A percentile compares a stretch with the other conserved stretches of the same genome.
Conservation (phyloP, 1,140 invertebrate species). For the Leptopilina boulardi region DNA sequence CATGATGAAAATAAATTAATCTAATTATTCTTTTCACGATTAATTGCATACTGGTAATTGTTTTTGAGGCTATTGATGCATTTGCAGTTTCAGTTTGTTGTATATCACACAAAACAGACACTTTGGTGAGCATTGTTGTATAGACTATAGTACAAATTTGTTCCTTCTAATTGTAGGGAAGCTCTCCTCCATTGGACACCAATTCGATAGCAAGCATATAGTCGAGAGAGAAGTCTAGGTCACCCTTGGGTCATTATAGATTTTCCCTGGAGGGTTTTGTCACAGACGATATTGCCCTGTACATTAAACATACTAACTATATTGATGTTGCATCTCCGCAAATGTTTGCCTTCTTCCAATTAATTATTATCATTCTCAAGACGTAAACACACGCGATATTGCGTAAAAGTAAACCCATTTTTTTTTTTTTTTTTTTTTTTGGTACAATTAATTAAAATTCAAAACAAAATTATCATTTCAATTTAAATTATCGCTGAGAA, state of each 20-base stretch:
- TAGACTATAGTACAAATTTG: slow-evolving; percentile 18
- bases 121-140: slow-evolving; percentile 15
- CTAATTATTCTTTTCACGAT: neutral
- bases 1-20: neutral
- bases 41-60: neutral
- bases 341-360: slow-evolving; percentile 3
- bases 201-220: neutral
- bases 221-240: slow-evolving; percentile 8
- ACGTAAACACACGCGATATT: neutral
- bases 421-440: too few species aligned
- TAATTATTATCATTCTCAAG: neutral
- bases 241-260: slow-evolving; percentile 4
- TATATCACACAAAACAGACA: neutral
- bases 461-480: too few species aligned
- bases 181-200: neutral
- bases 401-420: too few species aligned
- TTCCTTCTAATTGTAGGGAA: slow-evolving; percentile 30
- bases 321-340: slow-evolving; percentile 1
- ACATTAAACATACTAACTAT: neutral
- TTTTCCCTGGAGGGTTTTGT: slow-evolving; percentile 3
- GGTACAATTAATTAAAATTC: too few species aligned
- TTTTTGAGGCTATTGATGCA: neutral
- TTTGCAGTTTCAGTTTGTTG: slow-evolving; percentile 2
- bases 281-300: neutral
- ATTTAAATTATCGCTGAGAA: too few species aligned